Conservation (phyloP, 2,113 vertebrate species). For the Narcine bancroftii region DNA sequence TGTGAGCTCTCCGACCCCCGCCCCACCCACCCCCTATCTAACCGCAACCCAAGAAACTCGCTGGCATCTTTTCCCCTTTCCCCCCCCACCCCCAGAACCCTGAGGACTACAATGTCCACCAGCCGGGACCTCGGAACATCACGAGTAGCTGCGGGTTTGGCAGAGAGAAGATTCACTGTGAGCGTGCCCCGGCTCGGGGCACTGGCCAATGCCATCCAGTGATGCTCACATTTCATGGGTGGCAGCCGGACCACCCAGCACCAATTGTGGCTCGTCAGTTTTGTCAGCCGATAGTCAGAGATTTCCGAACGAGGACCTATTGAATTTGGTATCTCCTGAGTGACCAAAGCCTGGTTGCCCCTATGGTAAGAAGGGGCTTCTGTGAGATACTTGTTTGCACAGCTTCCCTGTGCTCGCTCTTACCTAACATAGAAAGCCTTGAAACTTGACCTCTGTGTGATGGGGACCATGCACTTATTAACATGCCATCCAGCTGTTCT, state of each 20-base stretch:
- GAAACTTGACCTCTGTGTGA: no score
- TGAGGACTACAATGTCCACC: no score
- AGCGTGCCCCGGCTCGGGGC: neutral
- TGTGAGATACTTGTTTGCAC: neutral
- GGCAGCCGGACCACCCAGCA: neutral
- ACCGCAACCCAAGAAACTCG: neutral
- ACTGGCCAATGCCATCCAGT: no score
- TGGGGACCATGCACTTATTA: slow-evolving; percentile 19
- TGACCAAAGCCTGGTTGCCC: neutral
- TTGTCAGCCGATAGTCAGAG: neutral
- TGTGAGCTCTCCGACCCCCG: neutral
- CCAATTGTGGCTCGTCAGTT: neutral
- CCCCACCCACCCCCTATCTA: neutral
- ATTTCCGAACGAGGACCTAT: neutral
- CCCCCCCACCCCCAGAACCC: no score
- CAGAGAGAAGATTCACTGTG: no score
- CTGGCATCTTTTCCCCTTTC: neutral
- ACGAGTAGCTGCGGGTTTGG: no score
- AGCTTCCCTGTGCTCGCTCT: neutral
- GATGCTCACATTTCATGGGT: neutral
- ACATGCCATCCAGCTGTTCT: neutral
- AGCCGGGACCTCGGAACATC: no score
- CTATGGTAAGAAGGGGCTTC: neutral
- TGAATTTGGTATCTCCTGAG: neutral
- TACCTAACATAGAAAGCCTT: neutral